Evolutionary conservation across 2,113 vertebrate genomes (phyloP), one percentile per base, ranked within the genome.

Genomic region (Melanerpes formicivorus): DNA sequence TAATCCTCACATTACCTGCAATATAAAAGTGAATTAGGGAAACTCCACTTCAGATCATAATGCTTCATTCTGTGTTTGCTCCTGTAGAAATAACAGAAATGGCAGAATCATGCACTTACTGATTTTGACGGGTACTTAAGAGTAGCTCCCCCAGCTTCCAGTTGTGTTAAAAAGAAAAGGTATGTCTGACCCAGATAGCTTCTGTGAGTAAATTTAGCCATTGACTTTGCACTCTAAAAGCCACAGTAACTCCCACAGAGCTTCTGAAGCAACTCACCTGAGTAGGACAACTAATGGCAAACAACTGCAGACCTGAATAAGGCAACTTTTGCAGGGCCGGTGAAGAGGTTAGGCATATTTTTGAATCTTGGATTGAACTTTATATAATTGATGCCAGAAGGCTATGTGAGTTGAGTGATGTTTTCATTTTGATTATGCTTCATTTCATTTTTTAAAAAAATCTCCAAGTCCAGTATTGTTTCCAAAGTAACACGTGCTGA

Each of bases 111-210:
- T 29, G 25, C 84, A 72, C n/a, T 26, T 64, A 52, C 14, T 88
- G 84, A 75, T 92, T 94, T 93, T 84, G 86, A 94, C 75, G 30
- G n/a, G 50, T 90, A 59, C 52, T 27, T 83, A 73, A 71, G 44
- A 60, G 18, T 42, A 73, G 8, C 26, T 93, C 26, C 40, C 55
- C 42, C 59, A 62, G 63, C 17, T 88, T 82, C 88, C 79, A 60
- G 26, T n/a, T 77, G 14, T 9, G 8, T 14, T 89, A 58, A 65
- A 94, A 93, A 58, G 71, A 72, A 70, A 84, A 56, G 17, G 10
- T 25, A 12, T 46, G 14, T 58, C 65, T 81, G 34, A 88, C 71
- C 18, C 55, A 59, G 18, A 27, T 64, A 19, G 42, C 76, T 94
- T 60, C 56, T 58, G 15, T 54, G 18, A 87, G 50, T 71, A 64